These are phyloP conservation scores for Conus ventricosus DNA, from an alignment of 1,140 invertebrate species.

Conservation along the genomic window DNA sequence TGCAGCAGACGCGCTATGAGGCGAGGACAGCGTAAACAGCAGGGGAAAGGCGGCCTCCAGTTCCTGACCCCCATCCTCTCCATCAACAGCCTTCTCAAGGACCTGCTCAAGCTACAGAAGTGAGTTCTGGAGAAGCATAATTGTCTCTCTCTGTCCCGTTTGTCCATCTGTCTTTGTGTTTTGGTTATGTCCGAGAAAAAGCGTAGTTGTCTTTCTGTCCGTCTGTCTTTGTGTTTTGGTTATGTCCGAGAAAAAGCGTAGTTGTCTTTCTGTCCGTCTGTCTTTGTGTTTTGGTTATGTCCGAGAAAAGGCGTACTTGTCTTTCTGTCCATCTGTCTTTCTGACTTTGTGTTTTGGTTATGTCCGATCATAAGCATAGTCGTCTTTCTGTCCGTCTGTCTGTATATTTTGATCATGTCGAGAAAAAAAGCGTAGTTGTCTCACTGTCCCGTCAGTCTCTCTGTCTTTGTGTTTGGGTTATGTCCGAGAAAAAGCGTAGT, in stretches of 20 bases:
- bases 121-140: neutral
- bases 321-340: neutral
- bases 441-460: neutral
- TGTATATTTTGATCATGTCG: neutral
- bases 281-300: no score
- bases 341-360: neutral
- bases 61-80: slow-evolving; percentile 29
- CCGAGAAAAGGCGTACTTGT: neutral
- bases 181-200: neutral
- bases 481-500: no score
- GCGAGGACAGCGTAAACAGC: slow-evolving; percentile 28
- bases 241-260: no score
- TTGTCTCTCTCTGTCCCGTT: neutral
- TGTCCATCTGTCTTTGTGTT: neutral
- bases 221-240: neutral
- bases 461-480: neutral
- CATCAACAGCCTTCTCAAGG: slow-evolving; percentile 28
- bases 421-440: neutral
- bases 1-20: slow-evolving; percentile 4
- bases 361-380: neutral
- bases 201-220: neutral
- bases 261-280: neutral
- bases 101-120: slow-evolving; percentile 33
- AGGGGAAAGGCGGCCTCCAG: slow-evolving; percentile 32
- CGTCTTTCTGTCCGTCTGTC: neutral